phyloP scores from a whole-genome alignment of 1,140 invertebrate genomes.

The Caenorhabditis tropicalis region DNA sequence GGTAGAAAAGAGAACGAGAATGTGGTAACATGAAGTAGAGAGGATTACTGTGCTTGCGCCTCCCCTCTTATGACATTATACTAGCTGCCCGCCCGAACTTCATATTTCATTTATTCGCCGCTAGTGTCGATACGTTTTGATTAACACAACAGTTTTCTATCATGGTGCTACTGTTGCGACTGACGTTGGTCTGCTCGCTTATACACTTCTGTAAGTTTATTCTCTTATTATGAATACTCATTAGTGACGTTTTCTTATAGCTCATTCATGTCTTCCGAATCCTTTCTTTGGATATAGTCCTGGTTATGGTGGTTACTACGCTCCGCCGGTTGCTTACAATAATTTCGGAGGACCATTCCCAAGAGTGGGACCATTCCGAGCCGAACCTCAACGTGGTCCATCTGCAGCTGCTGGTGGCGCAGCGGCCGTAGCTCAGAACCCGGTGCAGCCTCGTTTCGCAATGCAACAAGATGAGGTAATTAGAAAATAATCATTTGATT shows the following conservation, averaged over 20 bases:
- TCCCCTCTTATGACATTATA: slow-evolving; percentile 44
- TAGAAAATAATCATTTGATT: not conserved
- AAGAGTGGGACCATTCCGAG: slow-evolving; percentile 37
- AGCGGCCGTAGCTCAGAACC: not conserved
- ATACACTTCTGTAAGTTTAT: slow-evolving; percentile 26
- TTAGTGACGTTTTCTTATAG: not conserved
- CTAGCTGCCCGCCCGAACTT: slow-evolving; percentile 21
- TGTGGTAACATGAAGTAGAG: slow-evolving; percentile 34
- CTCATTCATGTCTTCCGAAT: slow-evolving; percentile 26
- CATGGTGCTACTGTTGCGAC: not conserved
- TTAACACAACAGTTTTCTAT: not conserved
- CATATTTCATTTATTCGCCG: slow-evolving; percentile 32
- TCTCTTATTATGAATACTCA: not conserved
- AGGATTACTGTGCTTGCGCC: slow-evolving; percentile 44
- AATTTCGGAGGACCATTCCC: slow-evolving; percentile 8
- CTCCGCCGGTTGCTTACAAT: not conserved
- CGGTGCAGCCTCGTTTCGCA: slow-evolving; percentile 15
- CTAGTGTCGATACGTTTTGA: slow-evolving; percentile 29
- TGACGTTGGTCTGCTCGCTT: slow-evolving; percentile 25
- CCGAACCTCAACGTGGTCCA: slow-evolving; percentile 17
- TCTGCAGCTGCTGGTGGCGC: not conserved
- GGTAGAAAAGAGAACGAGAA: slow-evolving; percentile 17
- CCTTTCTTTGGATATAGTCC: slow-evolving; percentile 48
- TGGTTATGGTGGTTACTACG: slow-evolving; percentile 42
- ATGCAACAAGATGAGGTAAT: slow-evolving; percentile 42